Percentiles rank a stretch among this genome's conserved stretches.
These are phyloP conservation scores for Copsychus sechellarum DNA, from an alignment of 2,113 vertebrate genomes.

Conservation along the genomic window DNA sequence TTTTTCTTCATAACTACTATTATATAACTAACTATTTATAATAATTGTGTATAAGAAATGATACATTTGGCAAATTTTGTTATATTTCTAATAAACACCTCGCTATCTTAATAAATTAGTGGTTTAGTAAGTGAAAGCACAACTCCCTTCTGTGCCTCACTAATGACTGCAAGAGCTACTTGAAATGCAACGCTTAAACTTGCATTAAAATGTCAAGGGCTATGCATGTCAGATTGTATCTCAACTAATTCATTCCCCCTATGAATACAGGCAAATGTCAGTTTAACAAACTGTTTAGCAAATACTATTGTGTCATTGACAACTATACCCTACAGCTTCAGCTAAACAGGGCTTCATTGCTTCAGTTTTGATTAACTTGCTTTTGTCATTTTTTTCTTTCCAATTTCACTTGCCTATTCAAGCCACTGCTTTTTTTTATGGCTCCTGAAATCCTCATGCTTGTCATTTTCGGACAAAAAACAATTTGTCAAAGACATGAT, in stretches of 20 bases:
- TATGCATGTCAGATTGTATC: constrained; percentile 63
- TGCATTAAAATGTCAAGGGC: constrained; percentile 73
- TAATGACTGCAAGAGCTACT: constrained; percentile 62
- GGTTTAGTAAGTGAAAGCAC: constrained; percentile 43
- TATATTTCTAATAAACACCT: constrained; percentile 53
- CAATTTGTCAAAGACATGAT: constrained; percentile 54
- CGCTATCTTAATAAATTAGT: constrained; percentile 49
- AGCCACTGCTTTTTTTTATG: constrained; percentile 6
- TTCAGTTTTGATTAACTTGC: constrained; percentile 26
- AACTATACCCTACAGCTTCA: constrained; percentile 54
- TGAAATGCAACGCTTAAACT: constrained; percentile 69
- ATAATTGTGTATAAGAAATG: background rate
- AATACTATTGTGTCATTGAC: constrained; percentile 64
- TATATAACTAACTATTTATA: background rate
- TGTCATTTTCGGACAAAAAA: constrained; percentile 52
- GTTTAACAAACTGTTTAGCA: constrained; percentile 69
- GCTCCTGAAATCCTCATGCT: constrained; percentile 23
- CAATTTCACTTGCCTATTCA: constrained; percentile 39
- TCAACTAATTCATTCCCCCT: constrained; percentile 61
- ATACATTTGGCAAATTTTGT: background rate
- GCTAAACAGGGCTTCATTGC: constrained; percentile 28
- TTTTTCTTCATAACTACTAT: background rate
- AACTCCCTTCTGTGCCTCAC: constrained; percentile 24
- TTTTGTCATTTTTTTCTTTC: constrained; percentile 43
- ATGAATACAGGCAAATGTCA: constrained; percentile 71